A percentile compares a stretch with the other conserved stretches of the same genome.
phyloP scores from a whole-genome alignment of 2,888 invertebrate species.

The Drosophila meridiana region DNA sequence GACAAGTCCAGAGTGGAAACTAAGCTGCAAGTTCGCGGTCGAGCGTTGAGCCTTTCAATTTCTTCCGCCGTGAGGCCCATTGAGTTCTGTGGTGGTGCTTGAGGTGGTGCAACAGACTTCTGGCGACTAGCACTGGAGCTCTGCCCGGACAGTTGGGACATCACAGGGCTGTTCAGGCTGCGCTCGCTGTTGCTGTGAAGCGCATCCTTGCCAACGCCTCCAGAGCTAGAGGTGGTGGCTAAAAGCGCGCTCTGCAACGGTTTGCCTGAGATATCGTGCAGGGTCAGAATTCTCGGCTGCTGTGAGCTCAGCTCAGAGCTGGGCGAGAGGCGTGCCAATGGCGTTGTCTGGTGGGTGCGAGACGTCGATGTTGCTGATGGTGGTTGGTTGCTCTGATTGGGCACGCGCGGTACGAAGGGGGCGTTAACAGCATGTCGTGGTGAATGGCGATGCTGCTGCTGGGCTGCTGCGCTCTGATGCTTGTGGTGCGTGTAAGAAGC shows the following conservation, averaged over 20 bases:
- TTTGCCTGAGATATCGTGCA: slow-evolving; percentile 97
- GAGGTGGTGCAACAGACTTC: slow-evolving; percentile 89
- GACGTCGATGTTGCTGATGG: slow-evolving; percentile 88
- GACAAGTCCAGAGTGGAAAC: slow-evolving; percentile 97
- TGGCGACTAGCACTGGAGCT: slow-evolving; percentile 93
- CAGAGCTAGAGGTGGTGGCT: slow-evolving; percentile 95
- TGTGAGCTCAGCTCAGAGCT: slow-evolving; percentile 96
- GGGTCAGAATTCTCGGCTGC: slow-evolving; percentile 95
- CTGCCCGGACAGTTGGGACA: slow-evolving; percentile 95
- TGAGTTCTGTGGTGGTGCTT: slow-evolving; percentile 90
- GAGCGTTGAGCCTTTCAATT: slow-evolving; percentile 94
- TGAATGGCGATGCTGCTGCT: slow-evolving; percentile 92
- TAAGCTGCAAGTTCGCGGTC: slow-evolving; percentile 95
- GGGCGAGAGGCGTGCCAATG: slow-evolving; percentile 94
- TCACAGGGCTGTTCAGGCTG: slow-evolving; percentile 95
- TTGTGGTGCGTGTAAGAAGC: slow-evolving; percentile 91
- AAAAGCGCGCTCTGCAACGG: slow-evolving; percentile 94
- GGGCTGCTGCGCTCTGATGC: slow-evolving; percentile 88
- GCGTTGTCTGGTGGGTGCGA: slow-evolving; percentile 94
- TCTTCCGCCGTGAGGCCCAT: slow-evolving; percentile 97
- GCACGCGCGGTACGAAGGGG: slow-evolving; percentile 90
- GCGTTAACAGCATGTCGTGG: slow-evolving; percentile 88
- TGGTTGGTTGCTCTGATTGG: slow-evolving; percentile 89
- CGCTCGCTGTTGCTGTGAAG: slow-evolving; percentile 96
- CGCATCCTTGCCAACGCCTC: slow-evolving; percentile 94